phyloP scores from a whole-genome alignment of 2,113 vertebrate species.

The Merops nubicus region DNA sequence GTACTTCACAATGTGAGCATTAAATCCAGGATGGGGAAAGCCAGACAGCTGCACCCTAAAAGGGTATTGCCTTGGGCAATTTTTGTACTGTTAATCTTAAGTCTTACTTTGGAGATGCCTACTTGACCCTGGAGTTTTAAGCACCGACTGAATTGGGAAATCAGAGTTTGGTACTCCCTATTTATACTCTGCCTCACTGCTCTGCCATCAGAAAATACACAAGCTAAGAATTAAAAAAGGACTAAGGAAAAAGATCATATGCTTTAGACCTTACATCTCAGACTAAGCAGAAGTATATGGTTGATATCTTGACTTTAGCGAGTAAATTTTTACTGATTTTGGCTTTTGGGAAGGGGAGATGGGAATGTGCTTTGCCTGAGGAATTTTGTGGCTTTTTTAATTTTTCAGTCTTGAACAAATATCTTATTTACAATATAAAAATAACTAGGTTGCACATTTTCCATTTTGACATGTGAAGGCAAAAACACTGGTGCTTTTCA shows the following conservation, averaged over 20 bases:
- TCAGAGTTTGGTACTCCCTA: not conserved
- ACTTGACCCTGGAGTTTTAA: not conserved
- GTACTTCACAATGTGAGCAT: not conserved
- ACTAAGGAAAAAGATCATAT: not conserved
- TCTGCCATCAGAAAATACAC: not conserved
- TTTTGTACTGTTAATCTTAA: not conserved
- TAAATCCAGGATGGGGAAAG: not conserved
- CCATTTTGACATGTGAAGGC: not conserved
- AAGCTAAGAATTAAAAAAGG: not conserved
- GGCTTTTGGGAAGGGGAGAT: not conserved
- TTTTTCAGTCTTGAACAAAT: not conserved
- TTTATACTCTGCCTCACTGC: not conserved
- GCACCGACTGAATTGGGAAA: not conserved
- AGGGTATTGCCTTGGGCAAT: not conserved
- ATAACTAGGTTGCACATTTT: not conserved
- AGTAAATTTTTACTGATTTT: not conserved
- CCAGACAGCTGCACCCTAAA: not conserved
- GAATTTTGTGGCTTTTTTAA: not conserved
- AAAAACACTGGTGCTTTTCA: not conserved
- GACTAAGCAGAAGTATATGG: not conserved
- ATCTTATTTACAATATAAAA: not conserved
- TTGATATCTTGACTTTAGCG: not conserved
- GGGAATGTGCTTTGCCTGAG: not conserved
- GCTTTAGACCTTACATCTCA: not conserved
- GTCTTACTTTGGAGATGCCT: not conserved